Evolutionary conservation across 2,113 vertebrate genomes (phyloP), one percentile per base, ranked within the genome.

Genomic region (Gadus chalcogrammus): DNA sequence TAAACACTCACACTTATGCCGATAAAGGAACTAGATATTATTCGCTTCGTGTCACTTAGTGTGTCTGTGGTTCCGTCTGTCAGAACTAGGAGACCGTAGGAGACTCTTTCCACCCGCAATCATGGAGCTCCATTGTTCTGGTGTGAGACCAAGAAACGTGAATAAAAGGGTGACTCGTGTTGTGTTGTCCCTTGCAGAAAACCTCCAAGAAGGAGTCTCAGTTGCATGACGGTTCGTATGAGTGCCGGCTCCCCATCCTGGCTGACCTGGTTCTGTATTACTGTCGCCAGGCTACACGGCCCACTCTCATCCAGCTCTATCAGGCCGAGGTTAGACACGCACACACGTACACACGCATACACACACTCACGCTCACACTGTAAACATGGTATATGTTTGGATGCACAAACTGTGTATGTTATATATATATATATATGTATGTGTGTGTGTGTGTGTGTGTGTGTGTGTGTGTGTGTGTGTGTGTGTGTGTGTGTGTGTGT

Each of bases 181-280:
- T 61, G 11, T 58, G 3, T 22, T 65, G 13, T 52, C 60, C 68
- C 61, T 24, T 24, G 22, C 87, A 85, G 70, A 93, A 98, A 90
- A 92, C 93, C 15, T 92, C 94, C 70, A 96, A 95, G 80, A 84
- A 82, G 0, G 96, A 99, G 56, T 88, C 88, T 0, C 86, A 91
- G 18, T 85, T 79, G 0, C 81, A 66, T 68, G 68, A 93, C 67
- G 69, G 83, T 15, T 84, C 90, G 0, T 85, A 86, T 3, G 90
- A 89, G 15, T 88, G 92, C 59, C 91, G 87, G 74, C 87, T 98
- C 73, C 94, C 96, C 71, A 98, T 99, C 89, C 90, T 99, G 82
- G 95, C 95, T 0, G 96, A 99, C 80, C 91, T 98, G 94, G 91
- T 98, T 52, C 92, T 98, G 15, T 98, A 99, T 79, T 99, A 99